Base-by-base conservation (phyloP, 2,888 invertebrate genomes). In the Epistrophe eligans region DNA sequence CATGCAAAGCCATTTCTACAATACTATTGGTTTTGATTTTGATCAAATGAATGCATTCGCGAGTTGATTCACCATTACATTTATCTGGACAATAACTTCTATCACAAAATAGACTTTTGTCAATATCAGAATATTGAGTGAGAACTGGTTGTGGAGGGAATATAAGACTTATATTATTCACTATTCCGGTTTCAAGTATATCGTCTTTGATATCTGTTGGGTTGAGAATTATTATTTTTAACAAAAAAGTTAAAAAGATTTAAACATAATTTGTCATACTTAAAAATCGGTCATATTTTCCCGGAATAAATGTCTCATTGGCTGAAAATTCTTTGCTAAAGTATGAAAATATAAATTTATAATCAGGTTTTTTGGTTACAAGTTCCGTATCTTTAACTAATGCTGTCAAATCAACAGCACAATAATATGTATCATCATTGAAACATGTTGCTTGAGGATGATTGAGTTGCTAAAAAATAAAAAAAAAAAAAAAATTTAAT, bases 121-220 rank as follows among this genome's bases (percentile, higher is more conserved):
- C 89, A 72, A 92, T 89, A 77, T 90, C 88, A 38, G 84, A 81
- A 17, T 89, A 89, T 91, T 97, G 97, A 2, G 97, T 96, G 79
- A 97, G 93, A 55, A 97, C 93, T 0, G 97, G 97, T 0, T 96
- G 96, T 2, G 96, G 94, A 0, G 97, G 97, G 90, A 95, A 96
- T 40, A 95, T 95, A 91, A 97, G 96, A 9, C 96, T 95, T 19
- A 96, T 94, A 71, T 97, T 96, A 91, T 97, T 96, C 24, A 94
- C 94, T 88, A 94, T 94, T 52, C 94, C 95, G 8, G 90, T 88
- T 28, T 90, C 74, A 0, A 89, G 90, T 10, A 89, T 2, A 79
- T 91, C 89, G 0, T 40, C 58, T 6, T 71, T 35, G 0, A 89
- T 70, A 79, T 91, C 91, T 91, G 71, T 24, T 70, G 55, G 15